phyloP scores from a whole-genome alignment of 2,888 invertebrate genomes.

The Limulus polyphemus region DNA sequence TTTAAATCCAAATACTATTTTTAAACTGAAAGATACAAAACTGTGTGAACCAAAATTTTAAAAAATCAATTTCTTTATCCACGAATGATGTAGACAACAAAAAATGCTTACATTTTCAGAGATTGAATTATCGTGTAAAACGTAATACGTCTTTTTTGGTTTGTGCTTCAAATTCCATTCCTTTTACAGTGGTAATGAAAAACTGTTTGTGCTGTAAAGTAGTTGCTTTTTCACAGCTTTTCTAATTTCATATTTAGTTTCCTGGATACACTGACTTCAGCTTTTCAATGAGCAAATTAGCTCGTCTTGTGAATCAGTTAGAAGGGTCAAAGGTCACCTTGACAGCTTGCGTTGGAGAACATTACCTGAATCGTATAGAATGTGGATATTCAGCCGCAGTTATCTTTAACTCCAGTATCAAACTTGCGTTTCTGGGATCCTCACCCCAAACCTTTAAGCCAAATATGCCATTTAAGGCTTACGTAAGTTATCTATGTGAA shows the following conservation, averaged over 20 bases:
- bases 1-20: too few species aligned
- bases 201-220: too few species aligned
- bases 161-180: too few species aligned
- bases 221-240: constrained; percentile 12
- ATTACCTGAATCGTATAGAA: constrained; percentile 67
- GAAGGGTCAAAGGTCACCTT: constrained; percentile 70
- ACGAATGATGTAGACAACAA: too few species aligned
- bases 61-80: too few species aligned
- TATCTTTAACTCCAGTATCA: constrained; percentile 72
- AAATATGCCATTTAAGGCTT: constrained; percentile 73
- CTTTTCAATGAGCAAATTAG: constrained; percentile 68
- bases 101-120: too few species aligned
- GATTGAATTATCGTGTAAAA: too few species aligned
- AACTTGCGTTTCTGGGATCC: constrained; percentile 71
- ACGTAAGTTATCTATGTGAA: constrained; percentile 46
- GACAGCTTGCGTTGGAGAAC: constrained; percentile 73
- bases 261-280: constrained; percentile 75
- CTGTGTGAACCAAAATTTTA: too few species aligned
- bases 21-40: too few species aligned
- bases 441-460: constrained; percentile 89
- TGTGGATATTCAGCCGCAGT: constrained; percentile 78
- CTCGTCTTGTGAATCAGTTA: constrained; percentile 50
- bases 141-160: too few species aligned
- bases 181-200: too few species aligned
- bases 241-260: constrained; percentile 46